Base-by-base conservation (phyloP, 2,113 vertebrate species). In the Poeciliopsis prolifica region DNA sequence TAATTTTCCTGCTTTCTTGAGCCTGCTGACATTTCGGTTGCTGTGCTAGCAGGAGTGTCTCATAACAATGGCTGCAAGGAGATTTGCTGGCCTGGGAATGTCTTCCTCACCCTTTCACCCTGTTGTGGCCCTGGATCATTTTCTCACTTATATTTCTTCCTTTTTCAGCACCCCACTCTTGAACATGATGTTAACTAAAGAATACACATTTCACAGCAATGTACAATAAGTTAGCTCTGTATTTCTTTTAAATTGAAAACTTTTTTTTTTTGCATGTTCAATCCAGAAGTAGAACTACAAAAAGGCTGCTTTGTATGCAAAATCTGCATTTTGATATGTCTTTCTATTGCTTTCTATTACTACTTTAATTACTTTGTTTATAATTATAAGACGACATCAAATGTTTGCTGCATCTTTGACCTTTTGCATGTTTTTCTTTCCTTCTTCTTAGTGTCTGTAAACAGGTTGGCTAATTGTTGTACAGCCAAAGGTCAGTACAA, bases 1-100 rank as follows among this genome's bases (percentile, higher is more conserved):
- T 35, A 31, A 9, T 48, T 61, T 29, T 66, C 40, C 74, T 48
- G 61, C 51, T 28, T 54, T 68, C 69, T 54, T 33, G 30, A 65
- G 70, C 48, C 14, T 62, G 70, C 67, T 91, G 90, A 88, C 87
- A 92, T 91, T 91, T 90, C 4, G 58, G 75, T 88, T 81, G 72
- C 65, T 26, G 64, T 78, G 75, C 86, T 61, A 80, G 85, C 82
- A 6, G n/a, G 30, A 77, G 37, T 19, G 24, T 80, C 70, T 65
- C 40, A 28, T 35, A 48, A 1, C 63, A 1, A 61, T 29, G 44
- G 69, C 72, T 61, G 44, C 75, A 17, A 72, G 74, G 70, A 48
- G 75, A 87, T 85, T 81, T 73, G 48, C 76, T 14, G 12, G 65
- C 74, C 22, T 28, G 61, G 79, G 89, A 91, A 91, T 89, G 86